phyloP scores from a whole-genome alignment of 53 echinoderm and acorn worm genomes.

The Patiria pectinifera region DNA sequence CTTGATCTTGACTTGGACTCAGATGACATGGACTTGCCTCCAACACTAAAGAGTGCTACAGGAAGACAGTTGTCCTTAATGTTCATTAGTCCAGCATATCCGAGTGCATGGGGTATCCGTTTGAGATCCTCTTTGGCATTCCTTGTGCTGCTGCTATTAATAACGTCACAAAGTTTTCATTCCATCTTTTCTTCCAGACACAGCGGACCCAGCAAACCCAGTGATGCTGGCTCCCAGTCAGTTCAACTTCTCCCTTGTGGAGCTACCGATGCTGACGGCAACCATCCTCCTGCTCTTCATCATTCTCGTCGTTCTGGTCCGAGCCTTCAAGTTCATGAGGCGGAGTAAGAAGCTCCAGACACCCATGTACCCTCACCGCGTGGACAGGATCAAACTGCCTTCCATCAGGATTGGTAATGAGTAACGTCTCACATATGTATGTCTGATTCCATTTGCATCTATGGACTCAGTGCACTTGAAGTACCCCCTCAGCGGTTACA shows the following conservation, averaged over 20 bases:
- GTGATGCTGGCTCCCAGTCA: background rate
- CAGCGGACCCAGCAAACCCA: background rate
- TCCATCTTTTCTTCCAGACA: background rate
- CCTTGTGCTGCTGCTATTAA: background rate
- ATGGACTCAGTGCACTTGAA: too few relatives aligned
- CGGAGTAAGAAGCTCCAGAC: background rate
- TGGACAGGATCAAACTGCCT: slow-evolving; percentile 38
- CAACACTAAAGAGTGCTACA: too few relatives aligned
- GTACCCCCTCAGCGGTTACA: too few relatives aligned
- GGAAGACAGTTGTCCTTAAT: too few relatives aligned
- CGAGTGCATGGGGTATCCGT: too few relatives aligned
- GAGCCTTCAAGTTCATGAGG: slow-evolving; percentile 8
- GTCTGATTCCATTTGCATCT: too few relatives aligned
- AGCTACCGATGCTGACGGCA: slow-evolving; percentile 54
- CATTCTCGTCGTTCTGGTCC: slow-evolving; percentile 33
- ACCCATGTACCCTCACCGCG: slow-evolving; percentile 29
- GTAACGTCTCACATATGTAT: background rate
- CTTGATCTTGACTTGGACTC: background rate
- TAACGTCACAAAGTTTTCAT: background rate
- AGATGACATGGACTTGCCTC: too few relatives aligned
- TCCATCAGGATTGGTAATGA: slow-evolving; percentile 40
- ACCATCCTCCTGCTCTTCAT: slow-evolving; percentile 31
- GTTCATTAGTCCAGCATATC: too few relatives aligned
- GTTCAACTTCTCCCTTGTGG: slow-evolving; percentile 52
- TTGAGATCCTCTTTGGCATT: background rate